These are phyloP conservation scores for Moxostoma hubbsi DNA, from an alignment of 2,797 vertebrate species.

Conservation along the genomic window DNA sequence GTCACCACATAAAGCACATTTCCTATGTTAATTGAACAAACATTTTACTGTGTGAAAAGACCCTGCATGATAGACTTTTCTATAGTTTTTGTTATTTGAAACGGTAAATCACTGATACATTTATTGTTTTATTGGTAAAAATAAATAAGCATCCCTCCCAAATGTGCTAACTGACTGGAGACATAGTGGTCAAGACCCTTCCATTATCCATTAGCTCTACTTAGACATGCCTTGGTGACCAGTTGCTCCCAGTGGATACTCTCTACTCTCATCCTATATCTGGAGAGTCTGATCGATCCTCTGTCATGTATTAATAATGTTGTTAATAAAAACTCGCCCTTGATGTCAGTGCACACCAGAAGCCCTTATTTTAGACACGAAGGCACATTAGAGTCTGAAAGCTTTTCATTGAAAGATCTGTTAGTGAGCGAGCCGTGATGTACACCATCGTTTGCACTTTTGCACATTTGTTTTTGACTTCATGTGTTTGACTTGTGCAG, in stretches of 20 bases:
- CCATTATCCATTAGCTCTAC: background rate
- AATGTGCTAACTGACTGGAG: background rate
- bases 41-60: background rate
- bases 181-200: background rate
- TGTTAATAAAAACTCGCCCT: constrained; percentile 44
- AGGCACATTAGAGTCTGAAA: constrained; percentile 20
- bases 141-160: constrained; percentile 1
- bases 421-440: constrained; percentile 38
- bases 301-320: constrained; percentile 50
- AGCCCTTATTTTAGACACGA: constrained; percentile 36
- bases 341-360: constrained; percentile 22
- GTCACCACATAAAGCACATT: no score
- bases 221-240: background rate
- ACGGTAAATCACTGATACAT: background rate
- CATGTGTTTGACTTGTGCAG: constrained; percentile 72
- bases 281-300: constrained; percentile 36
- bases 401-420: constrained; percentile 29
- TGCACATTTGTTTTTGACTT: constrained; percentile 42
- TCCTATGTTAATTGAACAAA: background rate
- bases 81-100: background rate
- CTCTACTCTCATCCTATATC: constrained; percentile 38
- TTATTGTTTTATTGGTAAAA: background rate
- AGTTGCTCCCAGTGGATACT: background rate
- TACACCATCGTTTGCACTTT: constrained; percentile 22
- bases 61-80: background rate